Evolutionary conservation across 2,888 invertebrate species (phyloP).

Genomic region (Megaustenia siamemsis): DNA sequence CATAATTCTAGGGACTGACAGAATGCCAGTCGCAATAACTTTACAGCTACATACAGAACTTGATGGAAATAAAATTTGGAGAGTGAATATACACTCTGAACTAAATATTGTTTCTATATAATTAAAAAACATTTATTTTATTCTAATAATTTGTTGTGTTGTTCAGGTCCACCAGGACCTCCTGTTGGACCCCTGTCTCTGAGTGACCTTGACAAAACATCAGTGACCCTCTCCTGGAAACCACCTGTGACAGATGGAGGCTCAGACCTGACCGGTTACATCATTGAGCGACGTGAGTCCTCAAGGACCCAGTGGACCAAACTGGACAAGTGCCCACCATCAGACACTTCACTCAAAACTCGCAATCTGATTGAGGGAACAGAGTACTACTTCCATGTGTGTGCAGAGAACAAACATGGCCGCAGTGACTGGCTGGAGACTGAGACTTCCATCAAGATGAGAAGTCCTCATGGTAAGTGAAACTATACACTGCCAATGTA

Average conservation of each 20-base stretch:
- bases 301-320: slow-evolving; percentile 60
- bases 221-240: slow-evolving; percentile 72
- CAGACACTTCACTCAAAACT: slow-evolving; percentile 57
- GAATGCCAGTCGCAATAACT: no score
- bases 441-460: slow-evolving; percentile 83
- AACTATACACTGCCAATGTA: no score
- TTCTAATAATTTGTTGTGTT: background rate
- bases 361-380: slow-evolving; percentile 63
- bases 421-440: slow-evolving; percentile 86
- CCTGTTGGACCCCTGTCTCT: slow-evolving; percentile 70
- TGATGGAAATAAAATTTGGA: no score
- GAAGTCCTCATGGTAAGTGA: slow-evolving; percentile 86
- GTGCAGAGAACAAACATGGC: slow-evolving; percentile 85
- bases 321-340: slow-evolving; percentile 57
- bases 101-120: no score
- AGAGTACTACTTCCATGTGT: slow-evolving; percentile 73
- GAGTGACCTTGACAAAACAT: slow-evolving; percentile 59
- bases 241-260: slow-evolving; percentile 74
- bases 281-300: slow-evolving; percentile 66
- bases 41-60: no score
- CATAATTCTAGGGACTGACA: no score
- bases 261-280: slow-evolving; percentile 67
- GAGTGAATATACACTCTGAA: no score
- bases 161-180: slow-evolving; percentile 69
- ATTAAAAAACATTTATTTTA: no score